Evolutionary conservation across 1,140 invertebrate genomes (phyloP), one percentile per base, ranked within the genome.

Genomic region (Ladona fulva): DNA sequence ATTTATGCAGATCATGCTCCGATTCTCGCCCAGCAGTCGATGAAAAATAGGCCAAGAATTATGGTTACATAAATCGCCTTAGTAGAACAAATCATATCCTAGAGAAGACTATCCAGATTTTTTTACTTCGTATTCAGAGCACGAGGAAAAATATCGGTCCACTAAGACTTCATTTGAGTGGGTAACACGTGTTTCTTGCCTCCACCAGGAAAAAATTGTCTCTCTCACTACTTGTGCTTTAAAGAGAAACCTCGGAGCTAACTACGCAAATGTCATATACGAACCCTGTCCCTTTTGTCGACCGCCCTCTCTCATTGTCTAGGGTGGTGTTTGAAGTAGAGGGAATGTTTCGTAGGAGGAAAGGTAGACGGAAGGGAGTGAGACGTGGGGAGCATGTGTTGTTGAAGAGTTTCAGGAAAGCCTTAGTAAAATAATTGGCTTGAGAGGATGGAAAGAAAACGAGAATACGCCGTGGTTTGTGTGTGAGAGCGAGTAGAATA

Each of bases 381-480:
- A 22, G 52, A 66, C 14, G 52, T 19, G 52, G 52, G 52, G n/a
- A 66, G 52, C 52, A 66, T 66, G n/a, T 66, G 52, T 66, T 66
- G 14, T 66, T 22, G 52, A 66, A 16, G 52, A 66, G 52, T 66
- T 66, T 66, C 52, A 19, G 52, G 52, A 66, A 66, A 66, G 52
- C 52, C 52, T 66, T 66, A 66, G 52, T 66, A 66, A 66, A 66
- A 66, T 66, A 66, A 66, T 66, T 66, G 52, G 52, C 52, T 66
- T 66, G 52, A 16, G 52, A 16, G 52, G 52, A 22, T 19, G 14
- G 52, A 66, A 66, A 22, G 52, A 66, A 66, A 19, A 66, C 16
- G 52, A 16, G 14, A 19, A 19, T 66, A 22, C 52, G 52, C 52
- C 52, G 52, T 22, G 14, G 52, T 16, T 66, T 16, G 16, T 66